Base-by-base conservation (phyloP, 1,140 invertebrate genomes). In the Zophobas atratus region DNA sequence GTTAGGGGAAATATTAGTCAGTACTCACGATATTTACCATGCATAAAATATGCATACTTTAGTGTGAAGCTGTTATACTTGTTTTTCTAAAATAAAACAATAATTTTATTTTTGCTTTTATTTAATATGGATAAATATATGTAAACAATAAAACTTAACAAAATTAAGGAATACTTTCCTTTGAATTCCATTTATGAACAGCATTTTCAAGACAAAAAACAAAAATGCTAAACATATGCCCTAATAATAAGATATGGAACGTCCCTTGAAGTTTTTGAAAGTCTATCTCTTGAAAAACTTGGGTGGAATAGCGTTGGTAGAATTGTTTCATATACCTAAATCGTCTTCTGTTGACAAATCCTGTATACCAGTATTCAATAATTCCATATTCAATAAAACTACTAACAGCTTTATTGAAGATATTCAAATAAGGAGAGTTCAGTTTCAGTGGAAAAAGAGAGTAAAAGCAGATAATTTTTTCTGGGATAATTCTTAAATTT, bases 181-280 rank as follows among this genome's bases (percentile, higher is more conserved):
- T 4, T 51, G 20, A 20, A n/a, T 51, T 5, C 3, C 3, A 6
- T 51, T 51, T 51, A 20, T 20, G 2, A 6, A 51, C n/a, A 51
- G n/a, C n/a, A 34, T 33, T 33, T 60, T 60, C 57, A 60, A 60
- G 2, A 35, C 34, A 60, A 41, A 60, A 60, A 33, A 60, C 33
- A 20, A 60, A 2, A 5, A 2, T 1, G 1, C n/a, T 33, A 1
- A 60, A 35, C 6, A 49, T 8, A 43, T 70, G 36, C 1, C 57
- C 75, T 32, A 41, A 2, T 5, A 51, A 1, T 38, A 76, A 49
- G 3, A 76, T n/a, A 48, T 70, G 48, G 49, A 76, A 76, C 20
- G 20, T 38, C 1, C 75, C 75, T 49, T 76, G 53, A n/a, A 76
- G 3, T 76, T 53, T 76, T 49, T 38, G 8, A 3, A 71, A 71